A percentile compares a stretch with the other conserved stretches of the same genome.
phyloP scores from a whole-genome alignment of 2,888 invertebrate genomes.

The Pinctada fucata region DNA sequence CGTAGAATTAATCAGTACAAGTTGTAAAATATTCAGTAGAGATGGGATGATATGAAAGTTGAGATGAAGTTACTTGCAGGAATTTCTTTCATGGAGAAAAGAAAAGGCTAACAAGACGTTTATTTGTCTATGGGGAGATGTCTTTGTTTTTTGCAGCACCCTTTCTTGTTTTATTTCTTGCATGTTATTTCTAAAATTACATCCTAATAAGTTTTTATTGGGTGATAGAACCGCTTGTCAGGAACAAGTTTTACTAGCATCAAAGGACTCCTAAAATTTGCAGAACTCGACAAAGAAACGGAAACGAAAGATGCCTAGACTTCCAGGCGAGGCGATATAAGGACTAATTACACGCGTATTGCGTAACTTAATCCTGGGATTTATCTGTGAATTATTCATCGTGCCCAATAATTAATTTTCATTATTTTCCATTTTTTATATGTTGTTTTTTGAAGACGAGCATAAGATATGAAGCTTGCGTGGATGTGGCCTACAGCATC shows the following conservation, averaged over 20 bases:
- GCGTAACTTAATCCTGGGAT: neutral
- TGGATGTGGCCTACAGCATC: no score
- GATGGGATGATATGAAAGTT: slow-evolving; percentile 24
- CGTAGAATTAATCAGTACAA: slow-evolving; percentile 28
- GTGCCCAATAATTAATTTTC: neutral
- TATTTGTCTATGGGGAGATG: slow-evolving; percentile 18
- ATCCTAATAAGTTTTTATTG: neutral
- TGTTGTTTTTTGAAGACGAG: neutral
- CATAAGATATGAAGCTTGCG: no score
- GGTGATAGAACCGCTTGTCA: slow-evolving; percentile 6
- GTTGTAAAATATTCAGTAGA: slow-evolving; percentile 36
- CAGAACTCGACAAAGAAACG: neutral
- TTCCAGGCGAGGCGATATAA: neutral
- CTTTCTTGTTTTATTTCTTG: slow-evolving; percentile 23
- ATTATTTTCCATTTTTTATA: neutral
- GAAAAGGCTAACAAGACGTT: slow-evolving; percentile 31
- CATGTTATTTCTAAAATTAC: slow-evolving; percentile 11
- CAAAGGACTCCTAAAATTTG: slow-evolving; percentile 15
- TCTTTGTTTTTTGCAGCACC: slow-evolving; percentile 26
- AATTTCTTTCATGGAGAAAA: slow-evolving; percentile 29
- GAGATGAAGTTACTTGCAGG: slow-evolving; percentile 28
- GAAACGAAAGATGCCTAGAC: neutral
- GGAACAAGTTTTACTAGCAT: slow-evolving; percentile 3
- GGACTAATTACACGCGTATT: slow-evolving; percentile 8
- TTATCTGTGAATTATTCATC: slow-evolving; percentile 1